Conservation (phyloP, 2,797 vertebrate species). For the Phoebastria nigripes region DNA sequence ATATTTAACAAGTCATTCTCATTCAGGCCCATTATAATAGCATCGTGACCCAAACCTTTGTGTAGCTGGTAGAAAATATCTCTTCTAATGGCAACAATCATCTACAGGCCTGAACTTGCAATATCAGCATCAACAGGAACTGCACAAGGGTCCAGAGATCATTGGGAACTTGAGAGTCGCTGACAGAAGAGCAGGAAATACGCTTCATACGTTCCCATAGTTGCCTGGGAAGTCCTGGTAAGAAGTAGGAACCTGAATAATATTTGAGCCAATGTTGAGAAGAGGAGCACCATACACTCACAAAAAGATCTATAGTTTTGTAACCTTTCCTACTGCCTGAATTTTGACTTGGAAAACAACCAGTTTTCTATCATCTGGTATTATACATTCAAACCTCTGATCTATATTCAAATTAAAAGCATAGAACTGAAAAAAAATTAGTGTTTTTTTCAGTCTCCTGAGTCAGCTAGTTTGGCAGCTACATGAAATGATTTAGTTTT, state of each 20-base stretch:
- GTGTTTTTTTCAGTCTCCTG: not conserved
- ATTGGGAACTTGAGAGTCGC: not conserved
- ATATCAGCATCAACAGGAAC: not conserved
- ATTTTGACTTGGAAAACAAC: not conserved
- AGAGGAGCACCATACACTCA: not conserved
- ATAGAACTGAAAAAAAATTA: not conserved
- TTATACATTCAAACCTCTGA: not conserved
- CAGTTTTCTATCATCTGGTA: not conserved
- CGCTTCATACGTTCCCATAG: rapidly evolving
- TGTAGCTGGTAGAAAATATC: not conserved
- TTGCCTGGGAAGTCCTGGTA: not conserved
- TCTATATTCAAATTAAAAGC: conserved; percentile 17
- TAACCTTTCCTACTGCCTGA: not conserved
- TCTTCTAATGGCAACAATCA: not conserved
- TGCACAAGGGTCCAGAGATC: too few relatives aligned
- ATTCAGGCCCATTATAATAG: not conserved
- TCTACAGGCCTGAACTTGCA: not conserved
- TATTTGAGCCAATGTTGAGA: not conserved
- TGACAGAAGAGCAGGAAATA: not conserved
- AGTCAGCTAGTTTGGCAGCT: conserved; percentile 42
- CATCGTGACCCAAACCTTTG: rapidly evolving
- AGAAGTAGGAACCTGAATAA: not conserved
- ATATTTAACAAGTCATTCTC: not conserved
- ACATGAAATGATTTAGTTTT: conserved; percentile 6
- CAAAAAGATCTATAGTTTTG: not conserved